phyloP scores from a whole-genome alignment of 2,797 vertebrate species.

The Momotus momota region DNA sequence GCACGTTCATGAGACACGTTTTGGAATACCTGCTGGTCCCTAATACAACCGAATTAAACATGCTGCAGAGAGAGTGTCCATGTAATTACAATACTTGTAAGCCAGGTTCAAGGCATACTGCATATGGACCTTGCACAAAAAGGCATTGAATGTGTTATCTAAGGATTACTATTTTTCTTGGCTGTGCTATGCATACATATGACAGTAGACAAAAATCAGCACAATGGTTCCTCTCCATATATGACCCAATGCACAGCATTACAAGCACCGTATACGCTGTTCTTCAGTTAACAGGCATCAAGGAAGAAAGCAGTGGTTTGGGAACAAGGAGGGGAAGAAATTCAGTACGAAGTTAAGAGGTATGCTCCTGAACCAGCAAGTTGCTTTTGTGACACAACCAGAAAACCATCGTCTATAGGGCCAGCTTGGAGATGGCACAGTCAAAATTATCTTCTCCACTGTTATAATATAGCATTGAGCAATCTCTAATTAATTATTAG shows the following conservation, averaged over 20 bases:
- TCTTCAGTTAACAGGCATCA: background rate
- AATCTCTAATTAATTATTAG: background rate
- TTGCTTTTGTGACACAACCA: background rate
- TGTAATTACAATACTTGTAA: background rate
- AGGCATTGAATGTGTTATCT: slow-evolving; percentile 13
- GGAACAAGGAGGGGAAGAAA: background rate
- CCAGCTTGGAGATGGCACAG: background rate
- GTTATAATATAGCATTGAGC: background rate
- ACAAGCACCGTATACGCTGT: background rate
- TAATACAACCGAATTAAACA: slow-evolving; percentile 21
- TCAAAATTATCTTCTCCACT: background rate
- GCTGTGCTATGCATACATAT: background rate
- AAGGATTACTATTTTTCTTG: background rate
- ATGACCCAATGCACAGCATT: background rate
- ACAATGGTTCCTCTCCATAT: background rate
- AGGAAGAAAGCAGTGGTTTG: background rate
- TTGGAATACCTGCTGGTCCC: slow-evolving; percentile 8
- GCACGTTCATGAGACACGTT: background rate
- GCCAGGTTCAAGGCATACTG: slow-evolving; percentile 8
- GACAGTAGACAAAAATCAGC: slow-evolving; percentile 32
- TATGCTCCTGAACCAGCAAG: background rate
- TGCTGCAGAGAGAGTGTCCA: background rate
- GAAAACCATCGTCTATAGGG: background rate
- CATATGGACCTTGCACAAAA: background rate
- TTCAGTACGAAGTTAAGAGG: background rate